Conservation (phyloP, 2,888 invertebrate genomes). For the Andrena marginata region DNA sequence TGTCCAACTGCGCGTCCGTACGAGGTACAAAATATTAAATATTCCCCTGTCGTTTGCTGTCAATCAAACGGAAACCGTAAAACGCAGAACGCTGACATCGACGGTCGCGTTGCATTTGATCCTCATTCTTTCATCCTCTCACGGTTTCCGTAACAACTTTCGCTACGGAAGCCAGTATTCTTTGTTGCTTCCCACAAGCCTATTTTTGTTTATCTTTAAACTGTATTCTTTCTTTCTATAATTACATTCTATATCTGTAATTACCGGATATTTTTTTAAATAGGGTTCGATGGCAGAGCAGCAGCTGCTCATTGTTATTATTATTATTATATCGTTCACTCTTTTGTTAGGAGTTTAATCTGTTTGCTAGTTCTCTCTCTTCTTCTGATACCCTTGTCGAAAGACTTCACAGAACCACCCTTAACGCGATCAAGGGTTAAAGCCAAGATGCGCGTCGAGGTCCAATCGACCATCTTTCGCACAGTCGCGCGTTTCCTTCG, state of each 20-base stretch:
- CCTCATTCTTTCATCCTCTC: neutral
- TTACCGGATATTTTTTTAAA: too few species aligned
- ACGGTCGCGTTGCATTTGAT: neutral
- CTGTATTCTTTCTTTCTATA: too few species aligned
- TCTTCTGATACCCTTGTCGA: neutral
- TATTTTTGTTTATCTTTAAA: too few species aligned
- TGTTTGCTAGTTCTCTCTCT: too few species aligned
- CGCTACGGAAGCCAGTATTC: too few species aligned
- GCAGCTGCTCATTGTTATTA: too few species aligned
- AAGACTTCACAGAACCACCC: neutral
- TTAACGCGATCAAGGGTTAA: constrained; percentile 15
- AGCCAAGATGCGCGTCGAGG: neutral
- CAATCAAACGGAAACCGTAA: neutral
- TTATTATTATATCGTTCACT: too few species aligned
- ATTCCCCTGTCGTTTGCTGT: constrained; percentile 16
- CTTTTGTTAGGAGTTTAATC: too few species aligned
- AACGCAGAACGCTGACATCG: neutral
- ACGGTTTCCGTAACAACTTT: too few species aligned
- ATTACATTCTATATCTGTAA: too few species aligned
- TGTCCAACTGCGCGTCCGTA: neutral
- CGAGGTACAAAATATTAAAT: constrained; percentile 25
- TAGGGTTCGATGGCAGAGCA: too few species aligned
- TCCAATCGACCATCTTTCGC: constrained; percentile 34
- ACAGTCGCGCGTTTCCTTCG: constrained; percentile 46
- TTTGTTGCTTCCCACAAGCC: too few species aligned